Evolutionary conservation across 2,888 invertebrate species (phyloP).

Genomic region (Creontiades dilutus): DNA sequence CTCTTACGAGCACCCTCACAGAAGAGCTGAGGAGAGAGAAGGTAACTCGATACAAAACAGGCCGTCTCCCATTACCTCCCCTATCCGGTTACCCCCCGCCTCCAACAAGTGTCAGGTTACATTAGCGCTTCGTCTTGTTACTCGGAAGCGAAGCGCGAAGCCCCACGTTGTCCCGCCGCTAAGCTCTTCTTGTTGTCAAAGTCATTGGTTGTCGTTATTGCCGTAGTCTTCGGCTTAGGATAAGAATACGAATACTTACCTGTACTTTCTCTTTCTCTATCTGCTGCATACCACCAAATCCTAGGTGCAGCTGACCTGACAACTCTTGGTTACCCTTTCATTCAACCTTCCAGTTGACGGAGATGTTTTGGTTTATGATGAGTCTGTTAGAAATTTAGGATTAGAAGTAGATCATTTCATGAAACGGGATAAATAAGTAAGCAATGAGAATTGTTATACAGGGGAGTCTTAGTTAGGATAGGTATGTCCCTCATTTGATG

Average conservation of each 20-base stretch:
- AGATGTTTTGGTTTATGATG: too few species aligned
- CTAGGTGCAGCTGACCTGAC: too few species aligned
- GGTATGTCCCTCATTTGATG: too few species aligned
- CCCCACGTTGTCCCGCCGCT: slow-evolving; percentile 64
- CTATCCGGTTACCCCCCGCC: slow-evolving; percentile 65
- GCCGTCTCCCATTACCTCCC: slow-evolving; percentile 69
- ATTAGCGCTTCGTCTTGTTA: slow-evolving; percentile 69
- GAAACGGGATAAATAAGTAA: too few species aligned
- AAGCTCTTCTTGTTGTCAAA: slow-evolving; percentile 44
- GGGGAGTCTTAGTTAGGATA: too few species aligned
- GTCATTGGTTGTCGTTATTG: slow-evolving; percentile 34
- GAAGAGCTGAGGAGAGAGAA: slow-evolving; percentile 35
- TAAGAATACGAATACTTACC: not conserved
- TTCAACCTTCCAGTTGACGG: not conserved
- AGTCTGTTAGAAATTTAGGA: too few species aligned
- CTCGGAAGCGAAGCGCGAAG: slow-evolving; percentile 71
- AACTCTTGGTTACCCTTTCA: not conserved
- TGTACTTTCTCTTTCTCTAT: slow-evolving; percentile 5
- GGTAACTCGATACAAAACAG: slow-evolving; percentile 70
- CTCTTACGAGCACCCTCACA: not conserved
- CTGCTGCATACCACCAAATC: not conserved
- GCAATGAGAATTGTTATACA: too few species aligned
- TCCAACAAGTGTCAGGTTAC: slow-evolving; percentile 71
- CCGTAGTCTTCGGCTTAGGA: slow-evolving; percentile 8
- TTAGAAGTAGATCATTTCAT: too few species aligned